These are phyloP conservation scores for Metellina segmentata DNA, from an alignment of 2,888 invertebrate genomes.

Conservation along the genomic window DNA sequence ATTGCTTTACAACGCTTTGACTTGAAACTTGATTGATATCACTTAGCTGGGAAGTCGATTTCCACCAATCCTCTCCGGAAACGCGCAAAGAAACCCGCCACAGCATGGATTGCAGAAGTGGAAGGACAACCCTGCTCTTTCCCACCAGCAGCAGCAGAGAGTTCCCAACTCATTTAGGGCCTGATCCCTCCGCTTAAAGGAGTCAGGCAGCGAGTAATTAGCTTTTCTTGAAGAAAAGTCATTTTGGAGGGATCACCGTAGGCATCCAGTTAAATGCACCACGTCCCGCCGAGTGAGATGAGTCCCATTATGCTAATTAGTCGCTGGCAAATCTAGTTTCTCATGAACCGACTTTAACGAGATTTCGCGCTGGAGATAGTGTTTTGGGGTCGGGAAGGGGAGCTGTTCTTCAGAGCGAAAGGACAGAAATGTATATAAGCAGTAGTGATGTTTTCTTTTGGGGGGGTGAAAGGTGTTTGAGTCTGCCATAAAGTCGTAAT, in stretches of 20 bases:
- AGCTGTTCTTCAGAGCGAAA: too few relatives aligned
- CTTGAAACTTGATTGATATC: not conserved
- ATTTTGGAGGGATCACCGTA: conserved; percentile 48
- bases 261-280: not conserved
- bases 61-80: too few relatives aligned
- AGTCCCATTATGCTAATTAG: conserved; percentile 69
- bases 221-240: conserved; percentile 66
- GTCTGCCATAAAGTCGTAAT: too few relatives aligned
- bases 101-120: conserved; percentile 2
- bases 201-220: conserved; percentile 67
- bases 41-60: not conserved
- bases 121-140: not conserved
- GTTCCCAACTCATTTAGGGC: conserved; percentile 45
- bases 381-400: too few relatives aligned
- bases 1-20: not conserved
- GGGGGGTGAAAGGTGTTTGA: conserved; percentile 14
- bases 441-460: conserved; percentile 16
- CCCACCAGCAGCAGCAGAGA: conserved; percentile 1
- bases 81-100: conserved; percentile 5
- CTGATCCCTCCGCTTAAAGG: not conserved
- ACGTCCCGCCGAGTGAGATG: conserved; percentile 31
- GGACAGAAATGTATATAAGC: too few relatives aligned
- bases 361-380: conserved; percentile 35
- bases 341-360: conserved; percentile 60
- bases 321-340: conserved; percentile 57